Base-by-base conservation (phyloP, 2,113 vertebrate species). In the Phrynosoma platyrhinos region DNA sequence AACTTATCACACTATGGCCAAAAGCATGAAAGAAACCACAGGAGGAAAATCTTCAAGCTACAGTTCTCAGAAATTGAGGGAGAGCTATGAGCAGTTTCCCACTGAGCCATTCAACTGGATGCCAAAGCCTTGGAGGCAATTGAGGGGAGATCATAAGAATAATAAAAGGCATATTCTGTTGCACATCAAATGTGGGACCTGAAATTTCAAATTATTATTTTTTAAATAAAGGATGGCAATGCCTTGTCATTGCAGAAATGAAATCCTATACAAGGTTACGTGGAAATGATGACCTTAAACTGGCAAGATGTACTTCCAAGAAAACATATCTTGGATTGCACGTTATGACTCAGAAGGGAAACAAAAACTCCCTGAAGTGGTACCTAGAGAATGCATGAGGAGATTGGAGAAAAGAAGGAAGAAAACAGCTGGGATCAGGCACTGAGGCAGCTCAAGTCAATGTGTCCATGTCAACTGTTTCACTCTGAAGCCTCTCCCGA, bases 301-400 rank as follows among this genome's bases (percentile, higher is more conserved):
- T 30, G 53, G 12, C 25, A 76, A 68, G 42, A 83, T 20, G 23
- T 66, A 36, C 72, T 77, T 77, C 80, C 87, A 88, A 88, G 87
- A 69, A 88, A 69, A 74, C 12, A 68, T 27, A 66, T 64, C 27
- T 76, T 53, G 40, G 23, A 18, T 55, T 78, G n/a, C 62, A 77
- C n/a, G 13, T 87, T 81, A 74, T 58, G 68, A 62, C 74, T 88
- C 81, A 36, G 87, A 88, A 83, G 42, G n/a, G 87, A 83, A 83
- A 62, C 32, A 36, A 69, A 62, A 53, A 32, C 42, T 23, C 30
- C 32, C 64, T 36, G n/a, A 36, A 79, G 84, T 42, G 30, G 20
- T 36, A n/a, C 66, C 7, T 80, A 12, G 52, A 72, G 68, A 40
- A 71, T 9, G 21, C n/a, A 7, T 21, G 72, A 78, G 42, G 81